phyloP scores from a whole-genome alignment of 2,113 vertebrate genomes.

The Ctenomys sociabilis region DNA sequence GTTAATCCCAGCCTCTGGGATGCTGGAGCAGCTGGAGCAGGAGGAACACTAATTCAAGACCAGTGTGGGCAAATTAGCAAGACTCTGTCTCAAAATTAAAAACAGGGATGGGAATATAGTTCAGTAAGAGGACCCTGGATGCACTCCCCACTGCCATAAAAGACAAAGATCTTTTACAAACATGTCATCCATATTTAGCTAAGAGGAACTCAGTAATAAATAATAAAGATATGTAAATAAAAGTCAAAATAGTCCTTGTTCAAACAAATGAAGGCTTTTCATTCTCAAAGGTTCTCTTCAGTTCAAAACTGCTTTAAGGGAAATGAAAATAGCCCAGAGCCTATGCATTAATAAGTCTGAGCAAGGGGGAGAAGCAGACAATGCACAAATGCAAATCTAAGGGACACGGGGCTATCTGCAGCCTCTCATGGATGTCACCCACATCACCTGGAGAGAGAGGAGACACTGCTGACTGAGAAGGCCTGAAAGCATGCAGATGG shows the following conservation, averaged over 20 bases:
- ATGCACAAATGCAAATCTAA: background rate
- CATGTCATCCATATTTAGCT: background rate
- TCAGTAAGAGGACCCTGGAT: background rate
- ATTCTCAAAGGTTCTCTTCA: conserved; percentile 51
- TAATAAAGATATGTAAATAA: conserved; percentile 14
- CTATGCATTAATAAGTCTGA: background rate
- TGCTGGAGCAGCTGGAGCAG: background rate
- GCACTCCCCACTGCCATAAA: background rate
- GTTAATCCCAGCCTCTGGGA: background rate
- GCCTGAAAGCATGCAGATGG: background rate
- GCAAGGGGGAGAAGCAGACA: conserved; percentile 19
- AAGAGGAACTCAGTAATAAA: conserved; percentile 37
- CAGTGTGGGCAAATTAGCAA: background rate
- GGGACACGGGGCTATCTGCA: background rate
- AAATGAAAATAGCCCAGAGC: conserved; percentile 38
- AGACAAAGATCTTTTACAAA: conserved; percentile 5
- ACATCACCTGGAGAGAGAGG: conserved; percentile 7
- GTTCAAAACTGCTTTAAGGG: conserved; percentile 38
- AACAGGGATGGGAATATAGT: background rate
- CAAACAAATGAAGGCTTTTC: conserved; percentile 58
- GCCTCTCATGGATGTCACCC: background rate
- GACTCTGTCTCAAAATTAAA: background rate
- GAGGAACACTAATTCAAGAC: background rate
- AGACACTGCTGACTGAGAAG: conserved; percentile 16
- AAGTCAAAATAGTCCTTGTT: conserved; percentile 48